Percentiles rank a stretch among this genome's conserved stretches.
Evolutionary conservation across 2,888 invertebrate species (phyloP).

Genomic region (Patella depressa): DNA sequence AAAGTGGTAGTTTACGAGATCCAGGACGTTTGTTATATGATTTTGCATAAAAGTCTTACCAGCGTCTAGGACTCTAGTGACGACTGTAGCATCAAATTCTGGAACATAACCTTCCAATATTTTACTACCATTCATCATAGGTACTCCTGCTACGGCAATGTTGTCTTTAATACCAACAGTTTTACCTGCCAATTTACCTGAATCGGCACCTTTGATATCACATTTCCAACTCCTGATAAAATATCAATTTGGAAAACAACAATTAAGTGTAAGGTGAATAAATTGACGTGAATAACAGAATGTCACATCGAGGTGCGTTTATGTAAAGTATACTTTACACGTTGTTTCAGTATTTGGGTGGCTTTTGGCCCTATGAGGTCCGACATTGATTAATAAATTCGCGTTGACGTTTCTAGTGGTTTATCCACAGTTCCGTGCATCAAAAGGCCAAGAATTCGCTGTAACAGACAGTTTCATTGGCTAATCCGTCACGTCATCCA

Average conservation of each 20-base stretch:
- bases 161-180: conserved; percentile 65
- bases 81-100: conserved; percentile 63
- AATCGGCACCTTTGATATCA: conserved; percentile 53
- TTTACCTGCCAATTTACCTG: conserved; percentile 61
- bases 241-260: background rate
- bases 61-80: conserved; percentile 61
- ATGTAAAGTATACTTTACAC: background rate
- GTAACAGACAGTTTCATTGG: too few species aligned
- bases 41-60: conserved; percentile 38
- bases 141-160: conserved; percentile 63
- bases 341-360: too few species aligned
- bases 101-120: conserved; percentile 61
- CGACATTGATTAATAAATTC: too few species aligned
- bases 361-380: too few species aligned
- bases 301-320: background rate
- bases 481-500: too few species aligned
- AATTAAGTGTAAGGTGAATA: background rate
- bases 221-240: conserved; percentile 58
- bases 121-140: conserved; percentile 60
- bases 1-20: too few species aligned
- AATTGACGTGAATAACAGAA: background rate
- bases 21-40: too few species aligned
- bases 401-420: too few species aligned
- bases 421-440: too few species aligned
- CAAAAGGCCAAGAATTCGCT: too few species aligned